Evolutionary conservation across 1,140 invertebrate genomes (phyloP).

Genomic region (Apocrypta bakeri): DNA sequence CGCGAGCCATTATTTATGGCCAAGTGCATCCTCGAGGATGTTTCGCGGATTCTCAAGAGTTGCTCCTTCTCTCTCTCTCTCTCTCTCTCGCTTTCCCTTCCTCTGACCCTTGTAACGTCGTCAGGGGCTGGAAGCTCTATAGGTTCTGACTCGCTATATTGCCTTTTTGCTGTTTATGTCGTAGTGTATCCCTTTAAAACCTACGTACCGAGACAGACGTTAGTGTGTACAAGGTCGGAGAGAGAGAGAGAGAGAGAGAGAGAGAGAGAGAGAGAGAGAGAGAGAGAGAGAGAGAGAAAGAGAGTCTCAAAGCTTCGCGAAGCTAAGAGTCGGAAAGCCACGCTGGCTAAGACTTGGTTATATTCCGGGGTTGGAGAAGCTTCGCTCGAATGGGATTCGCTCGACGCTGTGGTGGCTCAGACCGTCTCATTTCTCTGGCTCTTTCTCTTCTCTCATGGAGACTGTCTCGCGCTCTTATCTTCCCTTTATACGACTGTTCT

Average conservation of each 20-base stretch:
- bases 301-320: slow-evolving; percentile 4
- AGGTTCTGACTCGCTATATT: neutral
- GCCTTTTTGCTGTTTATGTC: neutral
- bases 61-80: neutral
- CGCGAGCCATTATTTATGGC: slow-evolving; percentile 55
- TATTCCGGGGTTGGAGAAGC: neutral
- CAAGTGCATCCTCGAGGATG: slow-evolving; percentile 41
- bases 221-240: neutral
- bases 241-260: neutral
- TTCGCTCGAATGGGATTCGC: slow-evolving; percentile 13
- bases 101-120: slow-evolving; percentile 12
- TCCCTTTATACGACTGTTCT: neutral
- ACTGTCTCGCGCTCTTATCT: neutral
- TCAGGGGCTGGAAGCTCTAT: neutral
- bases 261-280: neutral
- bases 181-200: neutral
- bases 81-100: neutral
- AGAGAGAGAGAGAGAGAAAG: neutral
- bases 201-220: neutral
- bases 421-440: neutral
- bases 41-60: slow-evolving; percentile 43
- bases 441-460: neutral
- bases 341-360: slow-evolving; percentile 39
- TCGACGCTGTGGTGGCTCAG: neutral
- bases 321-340: slow-evolving; percentile 32